These are phyloP conservation scores for Mirza zaza DNA, from an alignment of 2,113 vertebrate genomes.

Conservation along the genomic window DNA sequence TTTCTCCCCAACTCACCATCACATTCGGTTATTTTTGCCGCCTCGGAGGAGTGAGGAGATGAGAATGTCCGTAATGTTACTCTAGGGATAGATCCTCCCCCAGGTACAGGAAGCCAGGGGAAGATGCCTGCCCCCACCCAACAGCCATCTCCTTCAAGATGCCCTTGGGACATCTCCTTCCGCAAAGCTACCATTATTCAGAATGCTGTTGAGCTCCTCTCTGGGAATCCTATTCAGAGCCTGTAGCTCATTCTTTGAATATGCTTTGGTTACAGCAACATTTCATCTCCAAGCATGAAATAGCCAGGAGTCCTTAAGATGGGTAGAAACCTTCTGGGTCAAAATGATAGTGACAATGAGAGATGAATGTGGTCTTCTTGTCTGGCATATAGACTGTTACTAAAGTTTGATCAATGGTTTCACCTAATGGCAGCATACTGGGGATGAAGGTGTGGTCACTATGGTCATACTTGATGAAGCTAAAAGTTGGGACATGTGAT, in stretches of 20 bases:
- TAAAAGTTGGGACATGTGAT: not conserved
- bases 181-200: not conserved
- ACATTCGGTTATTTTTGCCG: not conserved
- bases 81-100: not conserved
- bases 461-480: not conserved
- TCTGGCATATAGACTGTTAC: not conserved
- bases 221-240: not conserved
- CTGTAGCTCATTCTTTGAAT: not conserved
- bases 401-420: not conserved
- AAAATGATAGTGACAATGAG: not conserved
- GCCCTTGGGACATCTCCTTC: not conserved
- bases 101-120: no score
- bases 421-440: not conserved
- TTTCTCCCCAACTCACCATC: not conserved
- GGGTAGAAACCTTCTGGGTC: not conserved
- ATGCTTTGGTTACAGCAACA: not conserved
- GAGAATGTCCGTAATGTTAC: not conserved
- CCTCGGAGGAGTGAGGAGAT: no score
- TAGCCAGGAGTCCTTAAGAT: not conserved
- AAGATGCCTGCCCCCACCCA: not conserved
- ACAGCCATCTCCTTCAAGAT: not conserved
- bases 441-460: not conserved
- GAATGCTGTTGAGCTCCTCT: not conserved
- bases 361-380: not conserved
- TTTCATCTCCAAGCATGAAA: not conserved